Evolutionary conservation across 2,797 vertebrate species (phyloP).

Genomic region (Arrhamphus sclerolepis): DNA sequence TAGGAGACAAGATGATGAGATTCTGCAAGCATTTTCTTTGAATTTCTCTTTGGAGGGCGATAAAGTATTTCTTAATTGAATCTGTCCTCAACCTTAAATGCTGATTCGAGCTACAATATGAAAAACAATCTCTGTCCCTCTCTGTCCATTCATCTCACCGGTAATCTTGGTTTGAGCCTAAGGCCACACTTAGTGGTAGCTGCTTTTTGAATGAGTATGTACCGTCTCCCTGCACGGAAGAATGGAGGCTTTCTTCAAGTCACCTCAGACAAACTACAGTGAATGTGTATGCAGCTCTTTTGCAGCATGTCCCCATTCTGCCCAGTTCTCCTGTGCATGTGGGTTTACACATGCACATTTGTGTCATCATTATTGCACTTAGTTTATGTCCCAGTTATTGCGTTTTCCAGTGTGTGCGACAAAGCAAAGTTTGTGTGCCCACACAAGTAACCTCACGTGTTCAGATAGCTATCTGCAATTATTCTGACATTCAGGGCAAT

Average conservation of each 20-base stretch:
- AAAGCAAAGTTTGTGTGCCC: conserved; percentile 29
- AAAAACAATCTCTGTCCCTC: background rate
- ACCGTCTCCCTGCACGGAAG: conserved; percentile 27
- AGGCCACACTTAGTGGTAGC: conserved; percentile 59
- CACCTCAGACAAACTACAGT: conserved; percentile 34
- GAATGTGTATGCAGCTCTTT: conserved; percentile 34
- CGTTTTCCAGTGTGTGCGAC: conserved; percentile 27
- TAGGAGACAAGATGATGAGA: background rate
- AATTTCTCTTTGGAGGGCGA: no score
- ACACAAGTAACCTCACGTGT: conserved; percentile 33
- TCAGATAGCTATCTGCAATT: conserved; percentile 58
- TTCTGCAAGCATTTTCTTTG: background rate
- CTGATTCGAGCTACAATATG: background rate
- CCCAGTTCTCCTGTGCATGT: conserved; percentile 29
- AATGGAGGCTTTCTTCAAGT: conserved; percentile 54
- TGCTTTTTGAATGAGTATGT: conserved; percentile 51
- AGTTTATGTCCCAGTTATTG: conserved; percentile 48
- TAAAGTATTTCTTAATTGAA: no score
- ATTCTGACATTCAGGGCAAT: conserved; percentile 64
- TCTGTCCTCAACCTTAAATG: background rate
- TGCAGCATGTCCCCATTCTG: conserved; percentile 57
- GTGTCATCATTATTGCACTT: conserved; percentile 31
- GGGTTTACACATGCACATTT: conserved; percentile 12
- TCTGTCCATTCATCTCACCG: conserved; percentile 9
- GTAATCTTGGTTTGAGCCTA: conserved; percentile 9